Evolutionary conservation across 2,113 vertebrate genomes (phyloP).

Genomic region (Colistium nudipinnis): DNA sequence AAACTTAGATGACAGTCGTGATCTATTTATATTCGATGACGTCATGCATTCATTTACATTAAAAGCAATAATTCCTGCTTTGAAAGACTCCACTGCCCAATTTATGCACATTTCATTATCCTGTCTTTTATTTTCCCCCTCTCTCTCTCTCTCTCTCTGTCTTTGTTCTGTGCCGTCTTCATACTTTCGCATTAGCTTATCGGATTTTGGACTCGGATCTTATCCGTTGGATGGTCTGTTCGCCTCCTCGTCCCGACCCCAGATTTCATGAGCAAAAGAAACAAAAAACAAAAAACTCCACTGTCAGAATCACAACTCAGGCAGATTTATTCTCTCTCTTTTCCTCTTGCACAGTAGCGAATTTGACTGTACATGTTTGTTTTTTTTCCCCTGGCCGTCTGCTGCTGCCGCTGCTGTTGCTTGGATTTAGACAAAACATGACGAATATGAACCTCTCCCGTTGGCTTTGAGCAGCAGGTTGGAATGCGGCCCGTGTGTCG

Average conservation of each 20-base stretch:
- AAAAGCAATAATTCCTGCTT: neutral
- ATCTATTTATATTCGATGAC: neutral
- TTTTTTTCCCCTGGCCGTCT: too few species aligned
- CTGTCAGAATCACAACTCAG: too few species aligned
- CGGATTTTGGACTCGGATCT: neutral
- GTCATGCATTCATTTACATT: neutral
- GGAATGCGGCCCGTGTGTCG: neutral
- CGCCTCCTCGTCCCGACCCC: neutral
- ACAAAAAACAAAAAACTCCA: neutral
- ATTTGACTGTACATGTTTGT: too few species aligned
- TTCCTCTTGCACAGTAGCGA: too few species aligned
- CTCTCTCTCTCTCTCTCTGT: neutral
- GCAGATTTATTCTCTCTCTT: too few species aligned
- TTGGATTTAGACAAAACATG: conserved; percentile 20
- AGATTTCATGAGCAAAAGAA: neutral
- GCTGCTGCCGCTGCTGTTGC: conserved; percentile 7
- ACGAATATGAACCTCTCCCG: neutral
- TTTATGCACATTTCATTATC: neutral
- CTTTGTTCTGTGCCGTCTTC: neutral
- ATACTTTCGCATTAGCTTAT: neutral
- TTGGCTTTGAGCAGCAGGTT: neutral
- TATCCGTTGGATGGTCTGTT: neutral
- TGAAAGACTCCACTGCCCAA: neutral
- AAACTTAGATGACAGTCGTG: too few species aligned
- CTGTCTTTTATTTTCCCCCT: neutral